Evolutionary conservation across 2,113 vertebrate species (phyloP).

Genomic region (Cepphus grylle): DNA sequence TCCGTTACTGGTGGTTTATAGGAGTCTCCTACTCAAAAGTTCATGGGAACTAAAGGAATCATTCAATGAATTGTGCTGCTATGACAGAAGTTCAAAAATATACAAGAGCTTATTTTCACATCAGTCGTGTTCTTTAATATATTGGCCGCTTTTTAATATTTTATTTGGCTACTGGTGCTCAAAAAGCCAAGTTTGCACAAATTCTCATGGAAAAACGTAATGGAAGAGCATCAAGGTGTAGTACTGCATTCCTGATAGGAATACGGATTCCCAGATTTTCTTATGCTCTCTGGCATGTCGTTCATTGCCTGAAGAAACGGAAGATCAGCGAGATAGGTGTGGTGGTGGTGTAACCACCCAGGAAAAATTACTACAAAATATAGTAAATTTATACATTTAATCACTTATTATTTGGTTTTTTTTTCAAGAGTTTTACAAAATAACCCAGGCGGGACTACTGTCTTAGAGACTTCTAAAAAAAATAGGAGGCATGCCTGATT

Average conservation of each 20-base stretch:
- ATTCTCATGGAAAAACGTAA: background rate
- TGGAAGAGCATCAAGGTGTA: fast-evolving
- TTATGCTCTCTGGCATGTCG: background rate
- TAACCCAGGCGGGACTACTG: background rate
- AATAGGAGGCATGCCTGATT: background rate
- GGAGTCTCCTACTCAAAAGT: background rate
- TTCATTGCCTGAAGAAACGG: background rate
- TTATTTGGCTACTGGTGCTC: background rate
- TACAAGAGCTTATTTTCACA: background rate
- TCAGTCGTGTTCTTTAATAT: background rate
- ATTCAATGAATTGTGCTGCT: background rate
- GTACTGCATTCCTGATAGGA: background rate
- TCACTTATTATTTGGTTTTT: background rate
- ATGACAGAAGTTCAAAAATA: background rate
- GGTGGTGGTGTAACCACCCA: background rate
- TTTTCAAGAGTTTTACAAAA: background rate
- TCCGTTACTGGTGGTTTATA: background rate
- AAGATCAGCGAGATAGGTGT: background rate
- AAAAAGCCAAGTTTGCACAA: background rate
- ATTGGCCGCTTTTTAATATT: background rate
- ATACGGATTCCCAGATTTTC: background rate
- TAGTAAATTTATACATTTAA: background rate
- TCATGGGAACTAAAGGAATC: background rate
- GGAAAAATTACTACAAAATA: background rate
- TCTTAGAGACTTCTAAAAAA: background rate